phyloP scores from a whole-genome alignment of 2,888 invertebrate genomes.

The Drosophila histrio region DNA sequence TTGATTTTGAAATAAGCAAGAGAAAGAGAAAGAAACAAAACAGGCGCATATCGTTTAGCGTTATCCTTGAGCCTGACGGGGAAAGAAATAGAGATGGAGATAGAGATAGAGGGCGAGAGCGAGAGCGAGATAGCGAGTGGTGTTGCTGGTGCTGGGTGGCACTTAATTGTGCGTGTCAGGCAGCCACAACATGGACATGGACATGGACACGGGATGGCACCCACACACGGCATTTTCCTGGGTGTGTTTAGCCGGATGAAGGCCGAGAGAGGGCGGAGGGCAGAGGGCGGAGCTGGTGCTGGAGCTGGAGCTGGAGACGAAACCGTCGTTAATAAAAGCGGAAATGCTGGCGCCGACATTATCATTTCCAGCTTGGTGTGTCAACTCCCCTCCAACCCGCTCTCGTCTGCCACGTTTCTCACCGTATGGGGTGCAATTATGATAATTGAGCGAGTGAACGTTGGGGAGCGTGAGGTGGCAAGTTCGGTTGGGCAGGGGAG shows the following conservation, averaged over 20 bases:
- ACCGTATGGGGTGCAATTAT: conserved; percentile 61
- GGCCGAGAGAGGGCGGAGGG: neutral
- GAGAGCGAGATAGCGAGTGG: conserved; percentile 1
- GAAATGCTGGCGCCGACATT: conserved; percentile 80
- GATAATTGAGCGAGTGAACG: conserved; percentile 63
- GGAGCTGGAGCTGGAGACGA: conserved; percentile 37
- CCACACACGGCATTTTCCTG: conserved; percentile 42
- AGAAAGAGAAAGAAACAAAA: too few species aligned
- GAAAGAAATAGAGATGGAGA: neutral
- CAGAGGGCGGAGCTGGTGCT: neutral
- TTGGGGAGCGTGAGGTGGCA: neutral
- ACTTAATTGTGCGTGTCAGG: conserved; percentile 79
- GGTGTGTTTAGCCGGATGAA: conserved; percentile 46
- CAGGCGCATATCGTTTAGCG: conserved; percentile 27
- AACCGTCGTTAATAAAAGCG: conserved; percentile 70
- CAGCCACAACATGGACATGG: conserved; percentile 60
- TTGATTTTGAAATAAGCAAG: conserved; percentile 52
- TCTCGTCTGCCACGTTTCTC: neutral
- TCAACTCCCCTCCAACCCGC: conserved; percentile 1
- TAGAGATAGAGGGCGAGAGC: conserved; percentile 1
- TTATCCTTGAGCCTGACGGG: conserved; percentile 58
- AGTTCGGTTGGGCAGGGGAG: neutral
- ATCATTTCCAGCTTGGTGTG: conserved; percentile 64
- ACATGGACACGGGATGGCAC: conserved; percentile 38
- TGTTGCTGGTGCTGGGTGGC: conserved; percentile 28